phyloP scores from a whole-genome alignment of 1,140 invertebrate species.

The Lamellibrachia luymesi region DNA sequence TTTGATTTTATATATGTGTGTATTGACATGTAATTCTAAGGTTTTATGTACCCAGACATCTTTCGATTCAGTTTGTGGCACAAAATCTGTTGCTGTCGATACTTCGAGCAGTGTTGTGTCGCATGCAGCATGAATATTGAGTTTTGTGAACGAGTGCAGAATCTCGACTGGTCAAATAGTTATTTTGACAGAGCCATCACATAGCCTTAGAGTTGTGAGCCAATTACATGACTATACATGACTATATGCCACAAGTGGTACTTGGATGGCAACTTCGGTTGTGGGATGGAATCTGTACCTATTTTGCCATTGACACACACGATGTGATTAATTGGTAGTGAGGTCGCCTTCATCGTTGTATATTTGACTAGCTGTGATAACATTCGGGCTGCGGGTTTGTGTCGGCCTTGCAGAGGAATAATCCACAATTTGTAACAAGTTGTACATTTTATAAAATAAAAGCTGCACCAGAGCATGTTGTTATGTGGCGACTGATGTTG shows the following conservation, averaged over 20 bases:
- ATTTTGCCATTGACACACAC: too few species aligned
- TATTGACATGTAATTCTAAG: background rate
- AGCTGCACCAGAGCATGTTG: background rate
- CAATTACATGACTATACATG: background rate
- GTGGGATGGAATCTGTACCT: background rate
- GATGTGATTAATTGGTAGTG: background rate
- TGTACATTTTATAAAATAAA: constrained; percentile 2
- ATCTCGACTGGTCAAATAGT: background rate
- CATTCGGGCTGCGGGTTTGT: background rate
- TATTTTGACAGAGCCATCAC: background rate
- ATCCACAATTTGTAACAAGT: background rate
- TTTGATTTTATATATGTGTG: background rate
- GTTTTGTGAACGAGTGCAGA: background rate
- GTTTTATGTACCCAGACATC: background rate
- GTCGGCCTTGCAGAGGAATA: background rate
- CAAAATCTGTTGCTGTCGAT: background rate
- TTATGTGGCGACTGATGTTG: background rate
- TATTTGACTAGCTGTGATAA: background rate
- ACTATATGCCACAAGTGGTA: background rate
- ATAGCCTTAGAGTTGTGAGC: background rate
- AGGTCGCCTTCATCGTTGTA: background rate
- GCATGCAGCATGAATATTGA: background rate
- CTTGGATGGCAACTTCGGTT: background rate
- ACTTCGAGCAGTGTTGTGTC: background rate
- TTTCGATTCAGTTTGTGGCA: background rate